A percentile compares a stretch with the other conserved stretches of the same genome.
These are phyloP conservation scores for Abrostola triplasia DNA, from an alignment of 2,888 invertebrate genomes.

Conservation along the genomic window DNA sequence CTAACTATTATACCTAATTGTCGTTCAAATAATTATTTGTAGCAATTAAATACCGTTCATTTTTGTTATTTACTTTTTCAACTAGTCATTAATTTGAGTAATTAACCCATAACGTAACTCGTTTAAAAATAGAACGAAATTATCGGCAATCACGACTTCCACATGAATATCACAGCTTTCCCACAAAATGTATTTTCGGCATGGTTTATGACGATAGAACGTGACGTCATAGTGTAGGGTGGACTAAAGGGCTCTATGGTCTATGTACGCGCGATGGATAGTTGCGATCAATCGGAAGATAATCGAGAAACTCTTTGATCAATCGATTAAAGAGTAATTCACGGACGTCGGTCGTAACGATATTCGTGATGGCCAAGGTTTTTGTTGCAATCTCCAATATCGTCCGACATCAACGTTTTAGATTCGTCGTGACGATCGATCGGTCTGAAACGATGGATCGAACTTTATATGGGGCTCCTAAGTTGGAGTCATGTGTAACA, in stretches of 20 bases:
- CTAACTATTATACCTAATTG: neutral
- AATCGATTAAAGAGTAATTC: no score
- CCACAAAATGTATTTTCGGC: constrained; percentile 38
- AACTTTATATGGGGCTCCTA: neutral
- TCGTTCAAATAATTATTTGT: neutral
- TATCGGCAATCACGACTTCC: constrained; percentile 14
- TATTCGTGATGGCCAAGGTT: no score
- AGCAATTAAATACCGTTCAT: neutral
- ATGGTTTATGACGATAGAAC: constrained; percentile 16
- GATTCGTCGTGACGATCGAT: no score
- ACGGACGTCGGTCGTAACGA: no score
- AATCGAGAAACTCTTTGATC: no score
- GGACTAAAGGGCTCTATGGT: no score
- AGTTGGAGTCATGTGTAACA: constrained; percentile 28
- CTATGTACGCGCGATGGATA: no score
- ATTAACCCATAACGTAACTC: constrained; percentile 11
- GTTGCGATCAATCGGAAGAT: no score
- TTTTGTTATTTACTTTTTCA: constrained; percentile 9
- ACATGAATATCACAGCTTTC: constrained; percentile 17
- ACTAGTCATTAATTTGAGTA: constrained; percentile 12
- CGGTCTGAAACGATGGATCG: no score
- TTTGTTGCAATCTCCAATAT: no score
- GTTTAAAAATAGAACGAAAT: constrained; percentile 32
- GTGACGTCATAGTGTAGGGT: constrained; percentile 37
- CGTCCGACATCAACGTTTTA: no score